A percentile compares a stretch with the other conserved stretches of the same genome.
Evolutionary conservation across 2,113 vertebrate species (phyloP).

Genomic region (Alaudala cheleensis): DNA sequence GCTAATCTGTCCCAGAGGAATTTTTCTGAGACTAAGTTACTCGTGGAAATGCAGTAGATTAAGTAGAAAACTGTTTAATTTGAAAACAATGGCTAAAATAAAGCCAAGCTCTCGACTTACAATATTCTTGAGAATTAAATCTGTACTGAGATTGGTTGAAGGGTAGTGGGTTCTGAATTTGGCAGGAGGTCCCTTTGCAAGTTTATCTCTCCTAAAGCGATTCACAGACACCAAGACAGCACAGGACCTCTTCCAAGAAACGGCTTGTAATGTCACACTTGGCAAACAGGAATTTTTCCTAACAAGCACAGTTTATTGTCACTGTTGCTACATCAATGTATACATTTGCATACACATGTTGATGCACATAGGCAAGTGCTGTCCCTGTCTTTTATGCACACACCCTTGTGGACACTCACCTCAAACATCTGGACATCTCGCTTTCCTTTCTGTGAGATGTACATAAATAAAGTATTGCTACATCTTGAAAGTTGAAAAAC

Average conservation of each 20-base stretch:
- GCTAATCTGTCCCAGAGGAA: not conserved
- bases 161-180: not conserved
- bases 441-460: too few relatives aligned
- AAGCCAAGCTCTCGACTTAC: not conserved
- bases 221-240: not conserved
- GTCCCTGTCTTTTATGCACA: not conserved
- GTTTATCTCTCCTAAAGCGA: not conserved
- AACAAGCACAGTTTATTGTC: not conserved
- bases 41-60: not conserved
- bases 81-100: not conserved
- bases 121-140: not conserved
- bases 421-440: fast-evolving
- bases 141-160: not conserved
- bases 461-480: not conserved
- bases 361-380: not conserved
- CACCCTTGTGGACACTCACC: not conserved
- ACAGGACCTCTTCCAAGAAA: not conserved
- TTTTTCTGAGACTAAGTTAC: not conserved
- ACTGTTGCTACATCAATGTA: too few relatives aligned
- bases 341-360: not conserved
- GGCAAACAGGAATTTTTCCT: not conserved
- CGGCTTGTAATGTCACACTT: not conserved
- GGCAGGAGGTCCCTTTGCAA: not conserved
- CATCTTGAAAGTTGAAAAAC: not conserved
- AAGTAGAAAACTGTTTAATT: not conserved